A percentile compares a stretch with the other conserved stretches of the same genome.
Evolutionary conservation across 2,797 vertebrate genomes (phyloP).

Genomic region (Urocyon cinereoargenteus): DNA sequence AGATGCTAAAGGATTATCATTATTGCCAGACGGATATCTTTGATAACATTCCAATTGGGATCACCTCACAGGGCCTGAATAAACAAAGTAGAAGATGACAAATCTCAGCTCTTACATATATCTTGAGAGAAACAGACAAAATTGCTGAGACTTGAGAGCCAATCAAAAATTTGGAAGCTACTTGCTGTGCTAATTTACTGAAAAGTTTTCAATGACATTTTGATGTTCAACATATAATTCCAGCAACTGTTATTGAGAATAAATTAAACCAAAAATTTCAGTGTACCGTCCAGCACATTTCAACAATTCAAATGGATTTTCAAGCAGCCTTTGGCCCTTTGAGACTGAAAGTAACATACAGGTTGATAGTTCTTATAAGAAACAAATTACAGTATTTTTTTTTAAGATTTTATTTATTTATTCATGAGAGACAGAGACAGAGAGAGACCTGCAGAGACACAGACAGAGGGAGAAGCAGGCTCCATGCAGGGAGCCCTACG

Average conservation of each 20-base stretch:
- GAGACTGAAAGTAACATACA: not conserved
- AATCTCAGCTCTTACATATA: constrained; percentile 73
- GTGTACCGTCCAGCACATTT: constrained; percentile 69
- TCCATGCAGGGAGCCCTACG: too few species aligned
- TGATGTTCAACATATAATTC: constrained; percentile 78
- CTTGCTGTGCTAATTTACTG: constrained; percentile 74
- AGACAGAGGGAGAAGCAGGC: too few species aligned
- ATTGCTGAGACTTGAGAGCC: constrained; percentile 64
- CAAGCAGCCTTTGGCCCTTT: constrained; percentile 64
- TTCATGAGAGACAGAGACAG: too few species aligned
- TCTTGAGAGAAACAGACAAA: constrained; percentile 73
- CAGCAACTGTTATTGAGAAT: constrained; percentile 74
- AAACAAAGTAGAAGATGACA: constrained; percentile 85
- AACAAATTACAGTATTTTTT: not conserved
- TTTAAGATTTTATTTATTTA: not conserved
- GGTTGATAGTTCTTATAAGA: not conserved
- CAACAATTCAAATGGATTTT: constrained; percentile 63
- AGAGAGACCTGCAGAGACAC: too few species aligned
- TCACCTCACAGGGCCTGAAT: constrained; percentile 81
- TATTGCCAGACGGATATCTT: constrained; percentile 84
- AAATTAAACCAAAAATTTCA: constrained; percentile 81
- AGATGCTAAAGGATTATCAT: constrained; percentile 87
- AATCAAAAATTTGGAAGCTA: constrained; percentile 75
- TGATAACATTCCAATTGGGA: constrained; percentile 86
- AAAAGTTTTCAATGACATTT: constrained; percentile 78